Percentiles rank a stretch among this genome's conserved stretches.
Conservation (phyloP, 2,888 invertebrate genomes). For the Eilema sororculum region DNA sequence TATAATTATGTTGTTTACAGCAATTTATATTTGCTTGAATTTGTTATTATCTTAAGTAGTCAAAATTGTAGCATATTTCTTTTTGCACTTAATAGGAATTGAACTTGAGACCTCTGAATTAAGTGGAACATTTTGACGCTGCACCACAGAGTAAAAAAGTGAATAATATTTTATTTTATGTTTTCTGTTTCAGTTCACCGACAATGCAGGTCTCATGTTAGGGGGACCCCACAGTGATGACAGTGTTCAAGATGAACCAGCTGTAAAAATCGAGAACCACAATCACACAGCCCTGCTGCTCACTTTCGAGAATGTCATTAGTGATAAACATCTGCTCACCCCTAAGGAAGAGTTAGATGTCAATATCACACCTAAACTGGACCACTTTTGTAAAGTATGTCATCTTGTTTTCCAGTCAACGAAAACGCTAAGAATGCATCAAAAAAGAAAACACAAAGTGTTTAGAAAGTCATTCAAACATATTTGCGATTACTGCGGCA, state of each 20-base stretch:
- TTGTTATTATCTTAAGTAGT: no score
- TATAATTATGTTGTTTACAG: no score
- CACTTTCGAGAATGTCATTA: slow-evolving; percentile 75
- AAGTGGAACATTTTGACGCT: not conserved
- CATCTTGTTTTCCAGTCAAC: slow-evolving; percentile 76
- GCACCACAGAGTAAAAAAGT: not conserved
- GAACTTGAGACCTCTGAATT: no score
- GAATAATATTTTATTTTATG: not conserved
- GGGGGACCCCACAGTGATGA: slow-evolving; percentile 66
- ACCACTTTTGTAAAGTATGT: slow-evolving; percentile 74
- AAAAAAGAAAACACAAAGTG: slow-evolving; percentile 74
- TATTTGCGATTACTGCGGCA: slow-evolving; percentile 76
- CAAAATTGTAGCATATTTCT: no score
- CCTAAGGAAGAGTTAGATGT: not conserved
- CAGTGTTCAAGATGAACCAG: slow-evolving; percentile 61
- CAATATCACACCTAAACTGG: slow-evolving; percentile 8
- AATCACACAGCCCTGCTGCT: slow-evolving; percentile 71
- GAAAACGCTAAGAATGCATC: slow-evolving; percentile 75
- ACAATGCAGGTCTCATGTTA: slow-evolving; percentile 63
- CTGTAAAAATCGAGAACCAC: slow-evolving; percentile 69
- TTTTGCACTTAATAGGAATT: no score
- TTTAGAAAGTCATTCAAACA: slow-evolving; percentile 71
- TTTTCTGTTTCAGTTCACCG: slow-evolving; percentile 68
- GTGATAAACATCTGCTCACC: slow-evolving; percentile 51
- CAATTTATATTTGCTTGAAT: no score